A percentile compares a stretch with the other conserved stretches of the same genome.
Evolutionary conservation across 2,888 invertebrate species (phyloP).

Genomic region (Holacanthella duospinosa): DNA sequence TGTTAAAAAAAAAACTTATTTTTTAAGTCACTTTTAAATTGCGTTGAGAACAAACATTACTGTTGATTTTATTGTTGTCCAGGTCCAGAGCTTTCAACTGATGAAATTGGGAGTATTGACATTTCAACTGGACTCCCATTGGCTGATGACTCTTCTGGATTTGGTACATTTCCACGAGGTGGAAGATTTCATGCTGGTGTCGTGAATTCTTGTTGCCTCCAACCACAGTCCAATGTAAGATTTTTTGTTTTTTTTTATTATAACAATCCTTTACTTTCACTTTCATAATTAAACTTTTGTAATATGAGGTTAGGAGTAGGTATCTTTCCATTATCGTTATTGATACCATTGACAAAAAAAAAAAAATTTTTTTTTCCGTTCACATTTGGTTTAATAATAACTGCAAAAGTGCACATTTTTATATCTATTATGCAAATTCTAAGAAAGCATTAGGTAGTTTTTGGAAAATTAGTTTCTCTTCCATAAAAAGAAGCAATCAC

Average conservation of each 20-base stretch:
- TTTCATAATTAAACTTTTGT: too few species aligned
- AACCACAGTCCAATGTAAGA: constrained; percentile 28
- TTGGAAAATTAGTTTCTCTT: background rate
- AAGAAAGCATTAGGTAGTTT: background rate
- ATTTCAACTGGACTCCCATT: background rate
- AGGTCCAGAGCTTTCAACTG: background rate
- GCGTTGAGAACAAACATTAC: too few species aligned
- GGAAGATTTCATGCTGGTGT: constrained; percentile 8
- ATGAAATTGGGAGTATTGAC: constrained; percentile 2
- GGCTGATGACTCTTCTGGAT: background rate
- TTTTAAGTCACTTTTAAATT: too few species aligned
- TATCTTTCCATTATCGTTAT: too few species aligned
- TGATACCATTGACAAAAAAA: too few species aligned
- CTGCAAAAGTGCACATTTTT: too few species aligned
- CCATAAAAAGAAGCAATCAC: background rate
- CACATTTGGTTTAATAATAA: too few species aligned
- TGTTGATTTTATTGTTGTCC: background rate
- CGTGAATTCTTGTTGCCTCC: constrained; percentile 32
- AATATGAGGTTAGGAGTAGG: too few species aligned
- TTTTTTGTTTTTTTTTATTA: background rate
- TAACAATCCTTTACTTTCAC: background rate
- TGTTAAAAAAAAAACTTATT: too few species aligned
- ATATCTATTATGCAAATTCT: background rate
- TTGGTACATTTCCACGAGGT: background rate
- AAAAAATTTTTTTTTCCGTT: too few species aligned